Evolutionary conservation across 2,797 vertebrate species (phyloP).

Genomic region (Micrastur ruficollis): DNA sequence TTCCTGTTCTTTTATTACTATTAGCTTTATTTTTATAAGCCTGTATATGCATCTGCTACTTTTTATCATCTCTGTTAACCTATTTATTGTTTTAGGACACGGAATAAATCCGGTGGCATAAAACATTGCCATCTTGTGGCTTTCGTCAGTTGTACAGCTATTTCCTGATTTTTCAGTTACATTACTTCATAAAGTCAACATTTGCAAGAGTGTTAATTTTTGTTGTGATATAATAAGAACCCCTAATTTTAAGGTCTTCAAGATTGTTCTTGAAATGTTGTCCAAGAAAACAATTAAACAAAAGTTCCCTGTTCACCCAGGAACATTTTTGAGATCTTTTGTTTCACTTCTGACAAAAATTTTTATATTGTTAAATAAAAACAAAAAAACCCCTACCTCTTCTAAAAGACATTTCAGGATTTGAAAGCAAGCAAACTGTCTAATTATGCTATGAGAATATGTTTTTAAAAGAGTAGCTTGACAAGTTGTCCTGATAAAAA

Average conservation of each 20-base stretch:
- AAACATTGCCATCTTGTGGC: conserved; percentile 66
- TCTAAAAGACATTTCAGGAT: not conserved
- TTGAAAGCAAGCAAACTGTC: not conserved
- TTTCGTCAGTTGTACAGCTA: not conserved
- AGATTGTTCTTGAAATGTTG: not conserved
- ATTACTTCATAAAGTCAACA: not conserved
- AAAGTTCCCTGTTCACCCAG: not conserved
- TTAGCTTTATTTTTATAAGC: not conserved
- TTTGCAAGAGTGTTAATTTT: not conserved
- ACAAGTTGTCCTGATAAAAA: not conserved
- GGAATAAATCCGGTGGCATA: not conserved
- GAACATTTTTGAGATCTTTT: not conserved
- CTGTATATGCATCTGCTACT: not conserved
- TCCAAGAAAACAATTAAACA: not conserved
- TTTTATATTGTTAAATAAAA: not conserved
- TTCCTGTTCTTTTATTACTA: not conserved
- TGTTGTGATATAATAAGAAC: not conserved
- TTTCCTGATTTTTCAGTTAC: not conserved
- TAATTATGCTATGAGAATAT: not conserved
- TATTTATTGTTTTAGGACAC: not conserved
- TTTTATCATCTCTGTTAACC: not conserved
- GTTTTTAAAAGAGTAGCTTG: not conserved
- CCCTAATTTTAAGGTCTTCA: not conserved
- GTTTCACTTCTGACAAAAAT: not conserved
- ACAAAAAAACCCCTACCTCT: accelerated